Conservation (phyloP, 2,797 vertebrate genomes). For the Staurois parvus region DNA sequence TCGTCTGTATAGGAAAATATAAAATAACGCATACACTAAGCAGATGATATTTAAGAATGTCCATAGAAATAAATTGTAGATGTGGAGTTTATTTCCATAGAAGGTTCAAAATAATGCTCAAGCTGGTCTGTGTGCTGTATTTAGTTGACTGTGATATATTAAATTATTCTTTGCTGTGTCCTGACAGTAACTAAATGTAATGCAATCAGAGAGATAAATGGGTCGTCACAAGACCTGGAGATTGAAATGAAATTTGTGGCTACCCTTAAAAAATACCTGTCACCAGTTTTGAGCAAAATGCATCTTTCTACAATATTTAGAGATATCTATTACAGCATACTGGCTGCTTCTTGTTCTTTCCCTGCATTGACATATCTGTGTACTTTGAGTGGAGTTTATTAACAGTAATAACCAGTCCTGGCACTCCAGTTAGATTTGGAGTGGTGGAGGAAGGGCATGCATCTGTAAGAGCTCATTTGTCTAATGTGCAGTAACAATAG, state of each 20-base stretch:
- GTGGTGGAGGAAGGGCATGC: slow-evolving; percentile 63
- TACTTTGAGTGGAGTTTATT: slow-evolving; percentile 71
- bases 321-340: slow-evolving; percentile 68
- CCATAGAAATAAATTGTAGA: too few relatives aligned
- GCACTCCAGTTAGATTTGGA: slow-evolving; percentile 57
- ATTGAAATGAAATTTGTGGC: slow-evolving; percentile 73
- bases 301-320: slow-evolving; percentile 61
- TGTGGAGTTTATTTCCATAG: not conserved
- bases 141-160: slow-evolving; percentile 67
- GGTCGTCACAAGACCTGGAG: slow-evolving; percentile 64
- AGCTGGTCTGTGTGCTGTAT: slow-evolving; percentile 57
- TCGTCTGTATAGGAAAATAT: too few relatives aligned
- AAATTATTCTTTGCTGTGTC: slow-evolving; percentile 67
- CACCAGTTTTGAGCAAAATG: slow-evolving; percentile 62
- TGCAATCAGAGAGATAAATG: slow-evolving; percentile 71
- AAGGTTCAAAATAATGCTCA: not conserved
- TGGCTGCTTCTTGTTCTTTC: slow-evolving; percentile 64
- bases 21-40: too few relatives aligned
- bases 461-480: slow-evolving; percentile 86
- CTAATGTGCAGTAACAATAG: slow-evolving; percentile 85
- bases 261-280: slow-evolving; percentile 71
- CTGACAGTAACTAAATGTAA: slow-evolving; percentile 70
- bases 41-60: too few relatives aligned
- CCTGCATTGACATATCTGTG: slow-evolving; percentile 62
- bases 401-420: slow-evolving; percentile 70